Evolutionary conservation across 1,140 invertebrate genomes (phyloP).

Genomic region (Mylabris phalerata): DNA sequence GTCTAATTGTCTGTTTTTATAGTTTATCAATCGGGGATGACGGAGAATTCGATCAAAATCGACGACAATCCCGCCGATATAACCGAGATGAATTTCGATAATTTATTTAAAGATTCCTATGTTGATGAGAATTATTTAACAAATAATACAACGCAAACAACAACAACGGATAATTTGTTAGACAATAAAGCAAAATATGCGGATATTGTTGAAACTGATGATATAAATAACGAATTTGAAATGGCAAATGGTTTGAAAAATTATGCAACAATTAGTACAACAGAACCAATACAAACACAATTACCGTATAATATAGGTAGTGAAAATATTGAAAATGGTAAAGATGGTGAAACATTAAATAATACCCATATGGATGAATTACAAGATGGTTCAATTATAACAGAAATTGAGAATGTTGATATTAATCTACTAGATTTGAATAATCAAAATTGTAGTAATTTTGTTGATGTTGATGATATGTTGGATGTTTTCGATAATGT

Average conservation of each 20-base stretch:
- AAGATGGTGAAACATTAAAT: constrained; percentile 36
- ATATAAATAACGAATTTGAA: constrained; percentile 30
- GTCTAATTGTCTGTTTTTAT: no score
- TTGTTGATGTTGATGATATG: constrained; percentile 10
- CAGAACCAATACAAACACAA: constrained; percentile 36
- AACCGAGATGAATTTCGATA: constrained; percentile 7
- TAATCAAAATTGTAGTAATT: constrained; percentile 33
- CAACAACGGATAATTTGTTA: neutral
- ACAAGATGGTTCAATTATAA: constrained; percentile 37
- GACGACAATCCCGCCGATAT: no score
- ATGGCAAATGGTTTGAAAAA: constrained; percentile 38
- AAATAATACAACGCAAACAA: neutral
- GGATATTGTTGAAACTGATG: constrained; percentile 29
- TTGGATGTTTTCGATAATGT: constrained; percentile 22
- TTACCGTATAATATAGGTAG: constrained; percentile 38
- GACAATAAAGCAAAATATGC: constrained; percentile 28
- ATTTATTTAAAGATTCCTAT: constrained; percentile 5
- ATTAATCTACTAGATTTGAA: constrained; percentile 33
- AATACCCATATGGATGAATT: constrained; percentile 31
- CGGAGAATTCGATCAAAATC: no score
- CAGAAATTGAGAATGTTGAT: constrained; percentile 39
- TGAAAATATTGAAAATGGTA: constrained; percentile 36
- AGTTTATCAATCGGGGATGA: no score
- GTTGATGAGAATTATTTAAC: constrained; percentile 5
- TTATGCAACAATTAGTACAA: constrained; percentile 40